Evolutionary conservation across 1,140 invertebrate species (phyloP).

Genomic region (Wiebesia pumilae): DNA sequence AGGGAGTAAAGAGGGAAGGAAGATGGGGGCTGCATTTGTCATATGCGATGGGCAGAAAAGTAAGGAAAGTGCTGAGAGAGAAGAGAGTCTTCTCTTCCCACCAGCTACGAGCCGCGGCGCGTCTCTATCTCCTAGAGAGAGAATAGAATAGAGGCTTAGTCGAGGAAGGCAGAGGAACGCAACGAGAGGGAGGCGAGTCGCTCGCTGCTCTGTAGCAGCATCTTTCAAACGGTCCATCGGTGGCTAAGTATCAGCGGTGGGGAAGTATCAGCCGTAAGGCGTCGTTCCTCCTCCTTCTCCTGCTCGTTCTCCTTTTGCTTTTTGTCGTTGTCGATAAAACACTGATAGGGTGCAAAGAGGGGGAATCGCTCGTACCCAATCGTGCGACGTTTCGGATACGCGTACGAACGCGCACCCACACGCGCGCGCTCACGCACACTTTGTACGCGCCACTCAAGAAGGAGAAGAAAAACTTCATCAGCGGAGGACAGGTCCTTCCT

Average conservation of each 20-base stretch:
- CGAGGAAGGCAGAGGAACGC: conserved; percentile 12
- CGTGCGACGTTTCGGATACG: not conserved
- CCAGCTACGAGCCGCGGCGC: conserved; percentile 26
- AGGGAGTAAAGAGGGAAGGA: no score
- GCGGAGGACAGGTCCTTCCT: not conserved
- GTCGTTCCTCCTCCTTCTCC: not conserved
- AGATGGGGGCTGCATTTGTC: conserved; percentile 17
- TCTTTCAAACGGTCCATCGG: conserved; percentile 20
- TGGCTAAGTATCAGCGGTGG: not conserved
- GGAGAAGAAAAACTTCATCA: not conserved
- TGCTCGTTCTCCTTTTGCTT: not conserved
- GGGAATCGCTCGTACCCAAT: not conserved
- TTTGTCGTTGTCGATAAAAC: conserved; percentile 27
- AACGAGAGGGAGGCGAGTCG: conserved; percentile 36
- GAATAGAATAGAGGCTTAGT: conserved; percentile 35
- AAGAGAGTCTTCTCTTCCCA: conserved; percentile 52
- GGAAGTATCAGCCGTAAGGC: not conserved
- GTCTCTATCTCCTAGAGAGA: conserved; percentile 52
- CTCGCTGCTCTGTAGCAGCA: conserved; percentile 32
- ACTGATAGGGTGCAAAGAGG: conserved; percentile 24
- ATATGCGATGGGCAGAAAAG: conserved; percentile 18
- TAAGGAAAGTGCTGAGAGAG: conserved; percentile 51
- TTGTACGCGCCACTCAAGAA: not conserved
- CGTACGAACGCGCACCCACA: not conserved
- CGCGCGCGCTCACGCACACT: not conserved